A percentile compares a stretch with the other conserved stretches of the same genome.
Evolutionary conservation across 2,888 invertebrate species (phyloP).

Genomic region (Pristionchus exspectatus): DNA sequence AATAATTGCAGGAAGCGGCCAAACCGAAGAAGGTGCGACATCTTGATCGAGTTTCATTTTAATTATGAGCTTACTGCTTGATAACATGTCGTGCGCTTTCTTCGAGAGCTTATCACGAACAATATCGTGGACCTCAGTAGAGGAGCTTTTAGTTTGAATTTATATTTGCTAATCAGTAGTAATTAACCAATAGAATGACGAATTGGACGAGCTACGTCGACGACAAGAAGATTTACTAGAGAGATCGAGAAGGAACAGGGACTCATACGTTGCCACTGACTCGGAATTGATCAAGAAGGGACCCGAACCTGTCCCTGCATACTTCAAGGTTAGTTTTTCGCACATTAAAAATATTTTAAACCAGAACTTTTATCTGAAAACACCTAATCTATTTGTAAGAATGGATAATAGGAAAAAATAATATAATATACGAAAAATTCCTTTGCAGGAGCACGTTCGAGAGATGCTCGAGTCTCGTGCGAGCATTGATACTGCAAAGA

Average conservation of each 20-base stretch:
- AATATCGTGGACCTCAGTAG: neutral
- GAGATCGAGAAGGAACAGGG: slow-evolving; percentile 66
- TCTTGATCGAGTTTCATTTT: neutral
- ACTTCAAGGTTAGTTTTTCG: slow-evolving; percentile 67
- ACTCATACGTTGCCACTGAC: slow-evolving; percentile 69
- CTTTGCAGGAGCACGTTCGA: slow-evolving; percentile 66
- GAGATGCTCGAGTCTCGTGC: slow-evolving; percentile 73
- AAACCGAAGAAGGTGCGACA: slow-evolving; percentile 53
- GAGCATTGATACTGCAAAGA: slow-evolving; percentile 67
- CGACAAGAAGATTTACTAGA: slow-evolving; percentile 68
- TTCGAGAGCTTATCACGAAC: neutral
- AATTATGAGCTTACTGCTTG: slow-evolving; percentile 24
- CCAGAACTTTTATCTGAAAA: neutral
- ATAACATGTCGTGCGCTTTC: slow-evolving; percentile 20
- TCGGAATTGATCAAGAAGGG: slow-evolving; percentile 73
- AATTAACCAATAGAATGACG: slow-evolving; percentile 68
- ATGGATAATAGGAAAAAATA: too few relatives aligned
- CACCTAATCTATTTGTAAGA: neutral
- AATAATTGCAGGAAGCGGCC: slow-evolving; percentile 50
- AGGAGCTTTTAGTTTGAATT: slow-evolving; percentile 21
- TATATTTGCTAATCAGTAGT: neutral
- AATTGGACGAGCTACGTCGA: slow-evolving; percentile 75
- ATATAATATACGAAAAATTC: too few relatives aligned
- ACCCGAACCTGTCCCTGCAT: slow-evolving; percentile 72
- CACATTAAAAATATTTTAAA: too few relatives aligned